A percentile compares a stretch with the other conserved stretches of the same genome.
phyloP scores from a whole-genome alignment of 92 coral and sea anemone genomes.

The Epizoanthus scotinus region DNA sequence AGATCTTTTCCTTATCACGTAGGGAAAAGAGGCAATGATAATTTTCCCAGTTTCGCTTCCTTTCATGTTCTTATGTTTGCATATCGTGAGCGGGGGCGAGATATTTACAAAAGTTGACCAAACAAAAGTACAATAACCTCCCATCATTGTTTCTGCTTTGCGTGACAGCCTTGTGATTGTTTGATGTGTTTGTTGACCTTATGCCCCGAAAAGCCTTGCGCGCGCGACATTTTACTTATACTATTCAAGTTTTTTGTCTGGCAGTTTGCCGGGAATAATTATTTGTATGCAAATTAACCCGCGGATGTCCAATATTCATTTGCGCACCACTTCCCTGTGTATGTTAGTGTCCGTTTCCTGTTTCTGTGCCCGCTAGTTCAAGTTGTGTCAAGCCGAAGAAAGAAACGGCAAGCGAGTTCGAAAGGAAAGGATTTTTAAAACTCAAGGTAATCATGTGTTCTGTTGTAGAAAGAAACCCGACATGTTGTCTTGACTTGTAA shows the following conservation, averaged over 20 bases:
- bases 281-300: constrained; percentile 45
- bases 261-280: constrained; percentile 46
- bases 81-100: constrained; percentile 11
- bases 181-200: neutral
- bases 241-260: neutral
- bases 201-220: neutral
- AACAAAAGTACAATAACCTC: constrained; percentile 19
- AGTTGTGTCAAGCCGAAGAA: constrained; percentile 16
- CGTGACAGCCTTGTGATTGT: constrained; percentile 6
- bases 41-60: constrained; percentile 27
- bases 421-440: neutral
- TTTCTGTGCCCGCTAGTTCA: constrained; percentile 24
- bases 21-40: neutral
- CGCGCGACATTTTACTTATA: constrained; percentile 5
- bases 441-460: constrained; percentile 15
- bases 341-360: constrained; percentile 41
- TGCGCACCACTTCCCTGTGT: constrained; percentile 12
- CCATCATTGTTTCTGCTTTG: constrained; percentile 4
- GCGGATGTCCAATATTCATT: constrained; percentile 34
- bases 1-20: constrained; percentile 44
- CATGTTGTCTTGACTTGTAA: constrained; percentile 25
- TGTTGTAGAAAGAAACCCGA: neutral
- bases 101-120: constrained; percentile 25
- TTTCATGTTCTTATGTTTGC: constrained; percentile 21
- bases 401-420: neutral